These are phyloP conservation scores for Synergus gifuensis DNA, from an alignment of 2,888 invertebrate species.

Conservation along the genomic window DNA sequence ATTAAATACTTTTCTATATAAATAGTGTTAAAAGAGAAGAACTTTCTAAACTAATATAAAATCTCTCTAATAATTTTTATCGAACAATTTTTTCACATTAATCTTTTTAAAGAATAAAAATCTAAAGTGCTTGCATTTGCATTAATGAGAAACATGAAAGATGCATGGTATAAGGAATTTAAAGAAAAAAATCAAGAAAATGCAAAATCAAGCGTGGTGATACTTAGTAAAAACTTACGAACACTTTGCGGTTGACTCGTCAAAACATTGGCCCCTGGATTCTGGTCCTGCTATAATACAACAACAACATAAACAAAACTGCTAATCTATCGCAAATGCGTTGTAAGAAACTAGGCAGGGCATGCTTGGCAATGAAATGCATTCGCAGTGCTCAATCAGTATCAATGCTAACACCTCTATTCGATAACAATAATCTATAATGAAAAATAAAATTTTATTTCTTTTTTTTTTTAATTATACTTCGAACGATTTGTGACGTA, in stretches of 20 bases:
- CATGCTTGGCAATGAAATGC: conserved; percentile 70
- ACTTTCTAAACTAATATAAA: too few relatives aligned
- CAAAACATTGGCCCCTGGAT: conserved; percentile 73
- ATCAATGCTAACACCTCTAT: neutral
- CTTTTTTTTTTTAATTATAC: neutral
- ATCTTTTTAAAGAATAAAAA: neutral
- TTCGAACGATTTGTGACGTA: conserved; percentile 9
- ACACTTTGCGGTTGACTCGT: conserved; percentile 74
- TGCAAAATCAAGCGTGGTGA: conserved; percentile 53
- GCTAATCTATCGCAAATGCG: conserved; percentile 69
- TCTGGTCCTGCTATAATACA: conserved; percentile 77
- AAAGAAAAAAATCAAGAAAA: neutral
- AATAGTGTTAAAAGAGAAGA: too few relatives aligned
- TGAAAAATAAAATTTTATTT: neutral
- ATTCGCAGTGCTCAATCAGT: conserved; percentile 38
- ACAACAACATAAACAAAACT: conserved; percentile 77
- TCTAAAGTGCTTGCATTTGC: neutral
- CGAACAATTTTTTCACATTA: neutral
- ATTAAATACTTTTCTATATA: too few relatives aligned
- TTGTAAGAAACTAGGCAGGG: conserved; percentile 57
- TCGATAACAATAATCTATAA: neutral
- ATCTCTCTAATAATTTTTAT: too few relatives aligned
- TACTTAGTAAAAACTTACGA: conserved; percentile 70
- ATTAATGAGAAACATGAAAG: neutral
- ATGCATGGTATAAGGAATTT: neutral